A percentile compares a stretch with the other conserved stretches of the same genome.
Evolutionary conservation across 2,797 vertebrate species (phyloP).

Genomic region (Pseudochaenichthys georgianus): DNA sequence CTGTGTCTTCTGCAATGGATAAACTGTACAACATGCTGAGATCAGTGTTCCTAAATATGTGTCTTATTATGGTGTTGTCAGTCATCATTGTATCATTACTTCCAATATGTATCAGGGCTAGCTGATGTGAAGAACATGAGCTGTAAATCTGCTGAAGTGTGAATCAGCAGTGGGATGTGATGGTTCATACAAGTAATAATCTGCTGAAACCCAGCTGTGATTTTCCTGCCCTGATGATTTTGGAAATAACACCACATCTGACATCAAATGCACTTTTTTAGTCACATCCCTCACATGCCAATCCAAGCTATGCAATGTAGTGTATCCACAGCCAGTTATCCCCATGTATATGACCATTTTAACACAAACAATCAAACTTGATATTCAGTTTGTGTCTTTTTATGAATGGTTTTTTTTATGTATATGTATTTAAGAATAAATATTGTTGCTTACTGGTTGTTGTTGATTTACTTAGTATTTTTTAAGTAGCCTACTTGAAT

Average conservation of each 20-base stretch:
- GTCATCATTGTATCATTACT: slow-evolving; percentile 75
- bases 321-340: slow-evolving; percentile 72
- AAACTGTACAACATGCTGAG: slow-evolving; percentile 51
- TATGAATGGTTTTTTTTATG: slow-evolving; percentile 82
- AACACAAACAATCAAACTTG: slow-evolving; percentile 76
- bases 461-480: slow-evolving; percentile 33
- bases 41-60: slow-evolving; percentile 65
- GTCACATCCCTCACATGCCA: slow-evolving; percentile 68
- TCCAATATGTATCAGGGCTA: slow-evolving; percentile 67
- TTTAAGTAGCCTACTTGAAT: background rate
- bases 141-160: slow-evolving; percentile 24
- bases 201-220: slow-evolving; percentile 23
- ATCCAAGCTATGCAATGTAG: slow-evolving; percentile 85
- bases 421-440: slow-evolving; percentile 86
- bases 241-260: slow-evolving; percentile 65
- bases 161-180: slow-evolving; percentile 31
- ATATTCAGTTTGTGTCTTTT: slow-evolving; percentile 79
- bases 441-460: slow-evolving; percentile 71
- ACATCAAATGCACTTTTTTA: slow-evolving; percentile 78
- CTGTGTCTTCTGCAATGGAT: slow-evolving; percentile 67
- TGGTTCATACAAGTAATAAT: slow-evolving; percentile 17
- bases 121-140: slow-evolving; percentile 31
- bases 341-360: slow-evolving; percentile 64
- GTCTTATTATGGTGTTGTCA: slow-evolving; percentile 75
- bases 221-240: slow-evolving; percentile 42